phyloP scores from a whole-genome alignment of 2,888 invertebrate genomes.

The Aporophyla lueneburgensis region DNA sequence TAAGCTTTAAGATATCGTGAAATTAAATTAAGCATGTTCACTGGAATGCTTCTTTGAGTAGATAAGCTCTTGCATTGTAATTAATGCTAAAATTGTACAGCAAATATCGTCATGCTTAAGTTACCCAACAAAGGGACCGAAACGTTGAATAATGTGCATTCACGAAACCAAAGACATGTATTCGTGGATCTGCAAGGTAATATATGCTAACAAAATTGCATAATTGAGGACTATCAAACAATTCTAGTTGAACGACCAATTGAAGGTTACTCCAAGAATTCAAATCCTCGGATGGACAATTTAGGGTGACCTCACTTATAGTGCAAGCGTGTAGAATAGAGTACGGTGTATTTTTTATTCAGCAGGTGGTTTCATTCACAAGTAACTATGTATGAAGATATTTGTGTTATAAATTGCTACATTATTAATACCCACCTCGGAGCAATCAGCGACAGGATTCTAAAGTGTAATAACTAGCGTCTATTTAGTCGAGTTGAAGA shows the following conservation, averaged over 20 bases:
- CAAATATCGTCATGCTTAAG: background rate
- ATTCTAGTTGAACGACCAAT: conserved; percentile 32
- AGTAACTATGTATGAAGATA: background rate
- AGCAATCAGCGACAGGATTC: conserved; percentile 35
- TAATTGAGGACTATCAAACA: background rate
- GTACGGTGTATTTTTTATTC: conserved; percentile 15
- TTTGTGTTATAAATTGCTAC: conserved; percentile 5
- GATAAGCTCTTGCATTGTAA: conserved; percentile 9
- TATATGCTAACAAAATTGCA: background rate
- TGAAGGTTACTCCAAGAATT: conserved; percentile 24
- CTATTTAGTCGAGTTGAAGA: conserved; percentile 29
- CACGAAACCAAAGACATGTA: background rate
- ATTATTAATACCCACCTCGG: conserved; percentile 33
- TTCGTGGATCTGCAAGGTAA: background rate
- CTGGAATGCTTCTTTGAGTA: conserved; percentile 6
- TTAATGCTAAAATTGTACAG: background rate
- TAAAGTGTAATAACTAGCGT: conserved; percentile 26
- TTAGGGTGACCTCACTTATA: conserved; percentile 35
- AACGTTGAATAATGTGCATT: background rate
- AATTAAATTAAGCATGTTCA: conserved; percentile 14
- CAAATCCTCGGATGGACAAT: conserved; percentile 30
- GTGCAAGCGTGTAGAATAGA: conserved; percentile 17
- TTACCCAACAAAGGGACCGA: background rate
- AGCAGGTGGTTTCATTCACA: conserved; percentile 29
- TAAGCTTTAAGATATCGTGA: background rate